A percentile compares a stretch with the other conserved stretches of the same genome.
phyloP scores from a whole-genome alignment of 2,113 vertebrate genomes.

The Lepus europaeus region DNA sequence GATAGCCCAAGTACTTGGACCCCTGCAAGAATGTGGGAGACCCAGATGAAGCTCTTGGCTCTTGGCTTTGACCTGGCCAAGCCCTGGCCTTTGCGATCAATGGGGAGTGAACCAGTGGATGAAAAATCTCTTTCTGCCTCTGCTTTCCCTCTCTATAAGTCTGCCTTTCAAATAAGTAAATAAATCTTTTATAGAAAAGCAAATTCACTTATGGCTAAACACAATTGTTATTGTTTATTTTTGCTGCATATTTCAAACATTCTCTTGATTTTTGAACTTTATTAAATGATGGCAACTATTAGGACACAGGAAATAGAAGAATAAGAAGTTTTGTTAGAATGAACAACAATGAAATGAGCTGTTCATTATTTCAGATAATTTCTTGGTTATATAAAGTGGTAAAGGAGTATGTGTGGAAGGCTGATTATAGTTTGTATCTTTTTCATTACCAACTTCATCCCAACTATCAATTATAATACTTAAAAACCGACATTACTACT shows the following conservation, averaged over 20 bases:
- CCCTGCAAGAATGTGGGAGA: no score
- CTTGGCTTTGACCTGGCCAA: no score
- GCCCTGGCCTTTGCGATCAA: no score
- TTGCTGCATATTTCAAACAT: not conserved
- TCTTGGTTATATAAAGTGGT: not conserved
- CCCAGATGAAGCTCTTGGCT: no score
- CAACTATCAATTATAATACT: not conserved
- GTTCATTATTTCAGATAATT: not conserved
- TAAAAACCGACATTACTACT: not conserved
- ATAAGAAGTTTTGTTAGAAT: not conserved
- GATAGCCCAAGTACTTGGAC: no score
- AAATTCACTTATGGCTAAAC: not conserved
- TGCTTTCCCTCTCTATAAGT: no score
- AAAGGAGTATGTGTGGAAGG: not conserved
- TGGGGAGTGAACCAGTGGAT: no score
- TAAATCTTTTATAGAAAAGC: no score
- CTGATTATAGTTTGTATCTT: not conserved
- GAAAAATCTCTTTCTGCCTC: no score
- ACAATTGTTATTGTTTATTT: not conserved
- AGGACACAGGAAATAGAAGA: not conserved
- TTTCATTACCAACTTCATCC: not conserved
- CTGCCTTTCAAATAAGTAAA: no score
- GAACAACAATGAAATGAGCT: not conserved
- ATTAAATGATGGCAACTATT: not conserved
- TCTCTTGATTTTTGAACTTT: conserved; percentile 16